Conservation (phyloP, 2,113 vertebrate genomes). For the Triplophysa rosa region DNA sequence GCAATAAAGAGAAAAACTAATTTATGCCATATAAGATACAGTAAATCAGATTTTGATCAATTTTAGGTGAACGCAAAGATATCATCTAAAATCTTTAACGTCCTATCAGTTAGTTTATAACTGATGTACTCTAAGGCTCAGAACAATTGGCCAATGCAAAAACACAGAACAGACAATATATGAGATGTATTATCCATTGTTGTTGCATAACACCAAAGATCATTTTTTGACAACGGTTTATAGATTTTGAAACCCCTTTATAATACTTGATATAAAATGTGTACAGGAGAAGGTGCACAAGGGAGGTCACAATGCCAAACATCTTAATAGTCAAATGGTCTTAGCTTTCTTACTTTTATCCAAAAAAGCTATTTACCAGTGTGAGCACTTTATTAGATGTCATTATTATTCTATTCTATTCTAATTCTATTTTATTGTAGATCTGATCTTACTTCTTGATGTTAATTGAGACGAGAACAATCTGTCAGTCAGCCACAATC, state of each 20-base stretch:
- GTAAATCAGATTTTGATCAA: too few relatives aligned
- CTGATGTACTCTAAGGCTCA: neutral
- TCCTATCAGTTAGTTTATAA: neutral
- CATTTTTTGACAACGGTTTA: neutral
- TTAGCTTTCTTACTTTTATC: too few relatives aligned
- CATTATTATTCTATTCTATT: neutral
- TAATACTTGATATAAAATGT: too few relatives aligned
- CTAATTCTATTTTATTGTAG: too few relatives aligned
- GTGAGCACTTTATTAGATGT: neutral
- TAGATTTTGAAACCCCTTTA: neutral
- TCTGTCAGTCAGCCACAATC: neutral
- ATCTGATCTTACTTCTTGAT: slow-evolving; percentile 11
- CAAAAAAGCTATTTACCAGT: too few relatives aligned
- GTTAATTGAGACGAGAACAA: slow-evolving; percentile 23
- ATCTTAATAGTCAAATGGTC: too few relatives aligned
- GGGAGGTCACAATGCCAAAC: too few relatives aligned
- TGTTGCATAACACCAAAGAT: neutral
- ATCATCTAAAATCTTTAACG: too few relatives aligned
- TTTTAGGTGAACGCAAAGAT: too few relatives aligned
- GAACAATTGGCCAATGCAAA: neutral
- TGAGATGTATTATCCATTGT: neutral
- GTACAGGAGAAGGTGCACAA: too few relatives aligned
- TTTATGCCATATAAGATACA: too few relatives aligned
- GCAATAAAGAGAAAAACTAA: too few relatives aligned
- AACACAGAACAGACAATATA: neutral